A percentile compares a stretch with the other conserved stretches of the same genome.
These are phyloP conservation scores for Phoxinus dragarum DNA, from an alignment of 2,797 vertebrate species.

Conservation along the genomic window DNA sequence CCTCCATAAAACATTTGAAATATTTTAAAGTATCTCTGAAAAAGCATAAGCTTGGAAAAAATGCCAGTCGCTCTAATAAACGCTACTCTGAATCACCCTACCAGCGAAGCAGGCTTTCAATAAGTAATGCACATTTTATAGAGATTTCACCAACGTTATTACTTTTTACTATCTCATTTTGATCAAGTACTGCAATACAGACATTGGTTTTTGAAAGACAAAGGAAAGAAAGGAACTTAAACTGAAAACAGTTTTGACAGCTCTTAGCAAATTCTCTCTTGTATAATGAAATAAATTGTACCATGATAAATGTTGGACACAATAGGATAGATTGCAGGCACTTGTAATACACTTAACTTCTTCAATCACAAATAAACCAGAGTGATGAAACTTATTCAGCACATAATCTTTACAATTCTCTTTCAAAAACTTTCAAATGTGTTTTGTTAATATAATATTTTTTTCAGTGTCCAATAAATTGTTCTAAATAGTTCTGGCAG, in stretches of 20 bases:
- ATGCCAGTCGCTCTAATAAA: constrained; percentile 23
- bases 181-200: neutral
- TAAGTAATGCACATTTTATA: constrained; percentile 14
- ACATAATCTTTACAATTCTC: neutral
- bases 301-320: neutral
- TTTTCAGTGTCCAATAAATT: neutral
- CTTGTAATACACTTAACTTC: neutral
- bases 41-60: constrained; percentile 9
- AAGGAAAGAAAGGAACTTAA: neutral
- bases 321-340: constrained; percentile 2
- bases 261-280: constrained; percentile 1
- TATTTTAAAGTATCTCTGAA: neutral
- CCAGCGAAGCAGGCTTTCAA: neutral
- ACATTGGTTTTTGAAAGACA: neutral
- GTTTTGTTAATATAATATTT: neutral
- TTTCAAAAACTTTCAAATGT: neutral
- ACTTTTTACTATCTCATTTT: constrained; percentile 8
- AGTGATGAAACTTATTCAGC: neutral
- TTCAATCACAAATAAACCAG: neutral
- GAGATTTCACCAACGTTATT: constrained; percentile 11
- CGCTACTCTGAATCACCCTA: constrained; percentile 6
- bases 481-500: no score
- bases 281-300: neutral
- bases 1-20: neutral
- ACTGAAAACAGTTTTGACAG: constrained; percentile 7